phyloP scores from a whole-genome alignment of 2,888 invertebrate genomes.

The Drosophila neutralis region DNA sequence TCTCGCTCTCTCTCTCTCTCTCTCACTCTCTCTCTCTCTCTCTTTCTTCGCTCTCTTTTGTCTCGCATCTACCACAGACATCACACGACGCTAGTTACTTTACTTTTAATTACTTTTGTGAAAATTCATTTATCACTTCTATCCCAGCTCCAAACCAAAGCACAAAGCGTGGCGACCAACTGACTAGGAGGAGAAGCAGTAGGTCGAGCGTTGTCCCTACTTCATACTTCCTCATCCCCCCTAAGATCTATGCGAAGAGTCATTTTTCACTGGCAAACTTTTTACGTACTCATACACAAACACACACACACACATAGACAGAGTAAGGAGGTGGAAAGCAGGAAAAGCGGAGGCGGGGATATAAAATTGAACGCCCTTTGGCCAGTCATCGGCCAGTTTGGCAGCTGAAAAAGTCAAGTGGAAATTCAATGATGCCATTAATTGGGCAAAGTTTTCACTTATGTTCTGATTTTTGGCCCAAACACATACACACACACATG shows the following conservation, averaged over 20 bases:
- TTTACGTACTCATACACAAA: constrained; percentile 44
- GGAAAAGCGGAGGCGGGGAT: constrained; percentile 37
- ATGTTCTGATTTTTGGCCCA: constrained; percentile 76
- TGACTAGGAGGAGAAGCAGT: constrained; percentile 15
- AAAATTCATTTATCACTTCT: constrained; percentile 82
- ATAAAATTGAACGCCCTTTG: constrained; percentile 80
- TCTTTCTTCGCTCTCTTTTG: background rate
- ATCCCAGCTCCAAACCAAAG: constrained; percentile 70
- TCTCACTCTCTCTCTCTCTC: background rate
- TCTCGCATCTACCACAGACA: constrained; percentile 59
- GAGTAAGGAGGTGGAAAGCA: constrained; percentile 3
- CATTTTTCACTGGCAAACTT: constrained; percentile 78
- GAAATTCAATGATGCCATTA: constrained; percentile 82
- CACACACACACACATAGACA: constrained; percentile 21
- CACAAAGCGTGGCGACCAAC: constrained; percentile 50
- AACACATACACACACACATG: constrained; percentile 24
- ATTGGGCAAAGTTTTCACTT: constrained; percentile 82
- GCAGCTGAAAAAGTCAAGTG: constrained; percentile 80
- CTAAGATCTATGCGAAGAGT: constrained; percentile 70
- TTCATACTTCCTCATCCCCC: background rate
- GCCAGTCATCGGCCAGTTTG: constrained; percentile 79
- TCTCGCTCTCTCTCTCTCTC: background rate
- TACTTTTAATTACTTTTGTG: constrained; percentile 81
- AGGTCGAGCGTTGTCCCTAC: background rate
- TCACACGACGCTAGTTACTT: constrained; percentile 80